These are phyloP conservation scores for Pomatorhinus ruficollis DNA, from an alignment of 2,113 vertebrate genomes.

Conservation along the genomic window DNA sequence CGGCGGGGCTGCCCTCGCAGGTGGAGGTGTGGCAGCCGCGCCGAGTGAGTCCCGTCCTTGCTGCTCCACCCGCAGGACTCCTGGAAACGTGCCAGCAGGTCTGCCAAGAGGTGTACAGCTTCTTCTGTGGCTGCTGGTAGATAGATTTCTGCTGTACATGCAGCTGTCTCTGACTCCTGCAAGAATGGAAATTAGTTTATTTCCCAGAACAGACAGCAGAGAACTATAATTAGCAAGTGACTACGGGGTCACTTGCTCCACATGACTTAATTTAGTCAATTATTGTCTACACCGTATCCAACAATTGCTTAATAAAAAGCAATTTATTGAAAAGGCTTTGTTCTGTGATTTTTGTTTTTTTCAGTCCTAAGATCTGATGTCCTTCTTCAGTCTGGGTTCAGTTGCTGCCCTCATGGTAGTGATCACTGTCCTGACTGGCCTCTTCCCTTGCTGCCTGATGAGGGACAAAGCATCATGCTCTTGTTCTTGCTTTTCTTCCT, in stretches of 20 bases:
- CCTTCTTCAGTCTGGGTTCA: neutral
- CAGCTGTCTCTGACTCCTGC: neutral
- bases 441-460: neutral
- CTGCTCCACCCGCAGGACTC: accelerated
- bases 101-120: neutral
- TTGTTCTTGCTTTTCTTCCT: neutral
- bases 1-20: accelerated
- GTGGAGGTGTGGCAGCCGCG: accelerated
- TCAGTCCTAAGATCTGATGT: neutral
- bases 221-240: neutral
- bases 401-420: neutral
- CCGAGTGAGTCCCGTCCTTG: accelerated
- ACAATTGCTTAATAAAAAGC: neutral
- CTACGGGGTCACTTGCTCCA: neutral
- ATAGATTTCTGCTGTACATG: neutral
- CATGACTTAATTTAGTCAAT: neutral
- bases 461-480: accelerated
- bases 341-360: neutral
- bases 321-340: neutral
- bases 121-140: neutral
- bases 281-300: neutral
- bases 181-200: constrained; percentile 7
- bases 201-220: neutral
- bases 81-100: neutral
- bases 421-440: neutral